Conservation (phyloP, 64 coral and sea anemone species). For the Astreopora myriophthalma region DNA sequence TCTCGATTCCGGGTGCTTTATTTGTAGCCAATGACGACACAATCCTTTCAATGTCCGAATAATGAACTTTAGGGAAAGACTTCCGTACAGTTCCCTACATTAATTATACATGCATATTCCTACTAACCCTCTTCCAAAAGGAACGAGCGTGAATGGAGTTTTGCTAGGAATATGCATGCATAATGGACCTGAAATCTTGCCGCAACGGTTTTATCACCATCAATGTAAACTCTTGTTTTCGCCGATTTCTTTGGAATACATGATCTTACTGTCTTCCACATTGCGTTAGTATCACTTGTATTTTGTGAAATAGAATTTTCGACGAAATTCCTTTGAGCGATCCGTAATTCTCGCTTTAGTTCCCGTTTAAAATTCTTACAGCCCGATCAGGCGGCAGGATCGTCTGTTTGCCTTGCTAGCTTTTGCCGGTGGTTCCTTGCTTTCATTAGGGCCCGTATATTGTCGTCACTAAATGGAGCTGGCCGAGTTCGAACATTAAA, state of each 20-base stretch:
- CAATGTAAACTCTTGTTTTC: not conserved
- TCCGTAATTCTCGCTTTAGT: not conserved
- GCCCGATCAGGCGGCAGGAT: slow-evolving; percentile 50
- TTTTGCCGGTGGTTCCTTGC: slow-evolving; percentile 72
- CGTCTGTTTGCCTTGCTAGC: slow-evolving; percentile 51
- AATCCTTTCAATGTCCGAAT: not conserved
- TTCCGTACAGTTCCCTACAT: no score
- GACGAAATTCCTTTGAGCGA: slow-evolving; percentile 31
- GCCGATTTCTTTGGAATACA: slow-evolving; percentile 61
- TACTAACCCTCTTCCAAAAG: no score
- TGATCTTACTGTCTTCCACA: slow-evolving; percentile 72
- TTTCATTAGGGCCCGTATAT: no score
- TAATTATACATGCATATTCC: no score
- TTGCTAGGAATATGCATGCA: no score
- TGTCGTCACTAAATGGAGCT: no score
- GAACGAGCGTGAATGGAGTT: no score
- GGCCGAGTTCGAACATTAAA: no score
- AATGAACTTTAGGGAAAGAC: not conserved
- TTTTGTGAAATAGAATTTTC: slow-evolving; percentile 37
- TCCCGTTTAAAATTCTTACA: slow-evolving; percentile 63
- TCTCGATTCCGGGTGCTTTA: not conserved
- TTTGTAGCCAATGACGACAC: not conserved
- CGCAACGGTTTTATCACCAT: not conserved
- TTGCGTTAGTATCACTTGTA: slow-evolving; percentile 17
- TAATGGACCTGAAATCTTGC: no score